Evolutionary conservation across 2,888 invertebrate genomes (phyloP), one percentile per base, ranked within the genome.

Genomic region (Boloria euphrosyne): DNA sequence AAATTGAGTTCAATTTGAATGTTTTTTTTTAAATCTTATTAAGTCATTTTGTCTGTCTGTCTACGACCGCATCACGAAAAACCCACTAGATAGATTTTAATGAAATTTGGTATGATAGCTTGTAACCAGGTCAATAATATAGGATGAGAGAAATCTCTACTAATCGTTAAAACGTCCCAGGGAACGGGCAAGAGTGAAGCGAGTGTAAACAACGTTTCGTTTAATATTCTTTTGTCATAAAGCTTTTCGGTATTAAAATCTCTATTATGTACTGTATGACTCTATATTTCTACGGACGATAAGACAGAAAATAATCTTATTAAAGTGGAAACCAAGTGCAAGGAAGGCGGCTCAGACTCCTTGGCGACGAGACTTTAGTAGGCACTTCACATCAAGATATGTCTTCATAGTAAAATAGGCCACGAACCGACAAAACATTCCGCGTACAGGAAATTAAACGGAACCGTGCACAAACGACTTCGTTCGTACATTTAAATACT

Each of bases 371-470:
- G 13, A 46, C n/a, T 46, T 46, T 44, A 22, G 57, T 50, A 18
- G 49, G 13, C 47, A 59, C 57, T 71, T 65, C 50, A 58, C 50
- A 53, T 57, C 50, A 73, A 76, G 71, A 76, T 73, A n/a, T 78
- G 78, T 76, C 82, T 80, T 78, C 78, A 84, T 80, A 80, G 78
- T 81, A 82, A 90, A 86, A 87, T 89, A 84, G 88, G 87, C 76
- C 88, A 84, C 77, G 71, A 73, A 75, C 75, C 74, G 75, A 77
- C 79, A 80, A 80, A 77, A 79, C 77, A 79, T 74, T 78, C 79
- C 72, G 70, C 73, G 72, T 75, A 75, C 38, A 79, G 81, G 82
- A 85, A 87, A 86, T 86, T 81, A 81, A 77, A 76, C 76, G 78
- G 81, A 79, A 82, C 70, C 65, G 66, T 57, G 60, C 68, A 67